phyloP scores from a whole-genome alignment of 2,888 invertebrate genomes.

The Xestia xanthographa region DNA sequence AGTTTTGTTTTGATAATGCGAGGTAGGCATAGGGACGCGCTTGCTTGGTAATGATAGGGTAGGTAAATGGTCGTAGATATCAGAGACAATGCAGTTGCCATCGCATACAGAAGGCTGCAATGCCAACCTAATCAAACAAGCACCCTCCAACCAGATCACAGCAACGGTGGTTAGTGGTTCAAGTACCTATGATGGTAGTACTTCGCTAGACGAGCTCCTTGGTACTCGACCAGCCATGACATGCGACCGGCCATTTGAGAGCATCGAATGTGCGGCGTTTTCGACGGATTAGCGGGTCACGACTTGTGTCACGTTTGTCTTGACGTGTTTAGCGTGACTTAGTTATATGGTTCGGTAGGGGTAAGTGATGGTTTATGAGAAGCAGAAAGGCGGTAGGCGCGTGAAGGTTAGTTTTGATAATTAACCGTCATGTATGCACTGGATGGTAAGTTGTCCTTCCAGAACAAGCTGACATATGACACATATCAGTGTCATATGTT shows the following conservation, averaged over 20 bases:
- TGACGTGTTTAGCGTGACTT: neutral
- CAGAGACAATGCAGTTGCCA: neutral
- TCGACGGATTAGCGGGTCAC: constrained; percentile 33
- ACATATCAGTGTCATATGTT: no score
- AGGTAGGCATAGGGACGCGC: neutral
- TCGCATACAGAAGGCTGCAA: neutral
- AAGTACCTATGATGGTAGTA: neutral
- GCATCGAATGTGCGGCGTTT: neutral
- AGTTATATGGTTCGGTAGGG: neutral
- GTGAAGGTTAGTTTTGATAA: neutral
- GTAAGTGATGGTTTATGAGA: neutral
- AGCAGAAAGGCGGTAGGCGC: neutral
- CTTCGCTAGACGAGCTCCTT: neutral
- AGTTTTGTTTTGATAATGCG: neutral
- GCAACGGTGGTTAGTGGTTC: neutral
- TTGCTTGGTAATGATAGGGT: neutral
- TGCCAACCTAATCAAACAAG: neutral
- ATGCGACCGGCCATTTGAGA: neutral
- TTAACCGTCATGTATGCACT: neutral
- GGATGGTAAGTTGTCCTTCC: neutral
- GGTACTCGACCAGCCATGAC: neutral
- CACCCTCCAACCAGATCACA: neutral
- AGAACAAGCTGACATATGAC: no score
- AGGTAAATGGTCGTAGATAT: neutral
- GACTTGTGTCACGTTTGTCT: constrained; percentile 21